Percentiles rank a stretch among this genome's conserved stretches.
Conservation (phyloP, 2,888 invertebrate genomes). For the Drosophila niveifrons region DNA sequence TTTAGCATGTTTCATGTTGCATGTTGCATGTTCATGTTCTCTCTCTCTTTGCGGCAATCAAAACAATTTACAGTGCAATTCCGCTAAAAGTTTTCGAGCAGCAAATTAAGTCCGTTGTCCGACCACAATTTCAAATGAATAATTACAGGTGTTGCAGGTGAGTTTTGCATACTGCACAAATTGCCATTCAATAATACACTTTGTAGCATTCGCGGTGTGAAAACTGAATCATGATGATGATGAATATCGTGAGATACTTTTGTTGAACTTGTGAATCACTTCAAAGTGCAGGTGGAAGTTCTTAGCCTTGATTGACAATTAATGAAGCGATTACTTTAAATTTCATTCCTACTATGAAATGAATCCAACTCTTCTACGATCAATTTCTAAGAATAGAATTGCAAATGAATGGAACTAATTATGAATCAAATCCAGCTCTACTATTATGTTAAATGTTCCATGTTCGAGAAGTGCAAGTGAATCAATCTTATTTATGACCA, state of each 20-base stretch:
- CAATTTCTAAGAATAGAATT: background rate
- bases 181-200: slow-evolving; percentile 9
- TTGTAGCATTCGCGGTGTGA: slow-evolving; percentile 6
- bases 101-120: slow-evolving; percentile 12
- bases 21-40: slow-evolving; percentile 3
- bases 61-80: slow-evolving; percentile 36
- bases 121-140: slow-evolving; percentile 17
- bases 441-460: background rate
- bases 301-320: background rate
- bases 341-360: too few species aligned
- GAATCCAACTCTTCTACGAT: too few species aligned
- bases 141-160: slow-evolving; percentile 21
- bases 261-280: slow-evolving; percentile 9
- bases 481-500: background rate
- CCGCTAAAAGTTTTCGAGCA: slow-evolving; percentile 14
- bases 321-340: too few species aligned
- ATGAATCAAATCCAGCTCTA: background rate
- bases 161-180: slow-evolving; percentile 14
- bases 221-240: slow-evolving; percentile 18
- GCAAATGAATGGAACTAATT: background rate
- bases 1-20: too few species aligned
- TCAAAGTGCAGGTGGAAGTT: slow-evolving; percentile 7
- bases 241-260: slow-evolving; percentile 15
- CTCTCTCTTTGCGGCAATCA: slow-evolving; percentile 27
- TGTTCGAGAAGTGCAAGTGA: background rate